Evolutionary conservation across 1,140 invertebrate species (phyloP).

Genomic region (Araneus ventricosus): DNA sequence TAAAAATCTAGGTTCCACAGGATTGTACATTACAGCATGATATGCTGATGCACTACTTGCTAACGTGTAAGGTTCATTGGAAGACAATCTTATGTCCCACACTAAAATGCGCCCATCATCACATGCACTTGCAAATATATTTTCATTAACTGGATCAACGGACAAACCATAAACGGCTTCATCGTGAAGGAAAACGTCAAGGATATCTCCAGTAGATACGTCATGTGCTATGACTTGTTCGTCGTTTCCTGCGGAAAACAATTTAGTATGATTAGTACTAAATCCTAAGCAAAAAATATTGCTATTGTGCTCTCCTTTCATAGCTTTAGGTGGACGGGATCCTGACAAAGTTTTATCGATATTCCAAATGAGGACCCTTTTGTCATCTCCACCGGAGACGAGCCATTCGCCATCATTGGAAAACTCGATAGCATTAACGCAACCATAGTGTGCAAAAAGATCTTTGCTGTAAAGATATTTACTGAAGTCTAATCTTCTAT

Average conservation of each 20-base stretch:
- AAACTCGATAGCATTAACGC: constrained; percentile 98
- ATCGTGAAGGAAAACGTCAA: constrained; percentile 90
- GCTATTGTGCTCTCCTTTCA: constrained; percentile 92
- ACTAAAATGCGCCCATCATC: constrained; percentile 93
- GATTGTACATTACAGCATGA: constrained; percentile 95
- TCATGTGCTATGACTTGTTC: constrained; percentile 95
- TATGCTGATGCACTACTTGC: constrained; percentile 87
- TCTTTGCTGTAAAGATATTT: constrained; percentile 90
- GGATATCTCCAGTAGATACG: constrained; percentile 85
- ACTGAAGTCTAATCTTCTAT: constrained; percentile 77
- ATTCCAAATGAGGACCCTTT: constrained; percentile 93
- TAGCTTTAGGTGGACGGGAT: constrained; percentile 83
- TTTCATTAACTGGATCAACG: constrained; percentile 90
- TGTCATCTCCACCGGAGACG: constrained; percentile 95
- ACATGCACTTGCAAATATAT: constrained; percentile 92
- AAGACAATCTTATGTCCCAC: constrained; percentile 87
- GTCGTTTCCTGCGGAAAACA: constrained; percentile 97
- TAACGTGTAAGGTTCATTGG: constrained; percentile 84
- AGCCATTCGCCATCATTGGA: constrained; percentile 91
- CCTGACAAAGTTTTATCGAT: constrained; percentile 86
- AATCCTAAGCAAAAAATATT: constrained; percentile 96
- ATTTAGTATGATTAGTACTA: constrained; percentile 87
- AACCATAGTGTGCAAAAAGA: constrained; percentile 94
- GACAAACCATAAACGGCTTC: constrained; percentile 94
- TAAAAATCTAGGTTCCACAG: constrained; percentile 88